Evolutionary conservation across 2,797 vertebrate genomes (phyloP).

Genomic region (Triplophysa bombifrons): DNA sequence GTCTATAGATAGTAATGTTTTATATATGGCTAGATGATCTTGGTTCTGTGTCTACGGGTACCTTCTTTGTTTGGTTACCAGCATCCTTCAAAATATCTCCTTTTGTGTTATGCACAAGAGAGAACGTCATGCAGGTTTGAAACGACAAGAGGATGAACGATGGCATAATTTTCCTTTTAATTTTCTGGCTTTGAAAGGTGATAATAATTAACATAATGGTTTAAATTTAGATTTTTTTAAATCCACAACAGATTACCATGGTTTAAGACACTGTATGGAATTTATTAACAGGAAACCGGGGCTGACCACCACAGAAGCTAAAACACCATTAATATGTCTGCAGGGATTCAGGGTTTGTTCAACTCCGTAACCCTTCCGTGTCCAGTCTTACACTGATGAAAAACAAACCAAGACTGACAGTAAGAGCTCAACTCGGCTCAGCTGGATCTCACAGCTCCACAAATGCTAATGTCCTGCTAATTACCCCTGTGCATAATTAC

Average conservation of each 20-base stretch:
- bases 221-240: not conserved
- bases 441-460: slow-evolving; percentile 21
- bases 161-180: no score
- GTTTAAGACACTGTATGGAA: slow-evolving; percentile 23
- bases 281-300: slow-evolving; percentile 3
- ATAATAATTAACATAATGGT: not conserved
- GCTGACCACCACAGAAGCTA: slow-evolving; percentile 65
- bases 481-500: slow-evolving; percentile 22
- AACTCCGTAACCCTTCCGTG: slow-evolving; percentile 78
- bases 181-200: not conserved
- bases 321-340: slow-evolving; percentile 75
- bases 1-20: no score
- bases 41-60: no score
- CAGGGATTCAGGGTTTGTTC: slow-evolving; percentile 75
- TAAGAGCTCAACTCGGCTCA: slow-evolving; percentile 3
- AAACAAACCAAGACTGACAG: slow-evolving; percentile 29
- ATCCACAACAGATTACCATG: not conserved
- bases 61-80: no score
- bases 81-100: no score
- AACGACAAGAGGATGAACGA: no score
- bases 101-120: no score
- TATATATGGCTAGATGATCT: no score
- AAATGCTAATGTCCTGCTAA: slow-evolving; percentile 37
- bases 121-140: no score
- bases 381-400: slow-evolving; percentile 79